Evolutionary conservation across 2,113 vertebrate species (phyloP).

Genomic region (Sardina pilchardus): DNA sequence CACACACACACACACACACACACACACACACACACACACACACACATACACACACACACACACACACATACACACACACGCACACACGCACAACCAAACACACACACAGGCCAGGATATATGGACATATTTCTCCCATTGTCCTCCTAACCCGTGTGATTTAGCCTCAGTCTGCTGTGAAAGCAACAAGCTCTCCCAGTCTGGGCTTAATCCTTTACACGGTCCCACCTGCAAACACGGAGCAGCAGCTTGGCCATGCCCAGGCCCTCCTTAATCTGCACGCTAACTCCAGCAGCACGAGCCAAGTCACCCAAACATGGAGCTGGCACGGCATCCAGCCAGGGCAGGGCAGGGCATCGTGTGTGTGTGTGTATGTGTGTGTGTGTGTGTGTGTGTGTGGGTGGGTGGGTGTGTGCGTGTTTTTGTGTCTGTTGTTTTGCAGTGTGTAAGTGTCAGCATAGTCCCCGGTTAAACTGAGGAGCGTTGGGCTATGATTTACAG

Average conservation of each 20-base stretch:
- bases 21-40: neutral
- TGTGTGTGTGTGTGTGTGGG: neutral
- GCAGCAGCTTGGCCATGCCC: neutral
- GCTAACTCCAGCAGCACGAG: neutral
- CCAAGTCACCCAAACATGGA: neutral
- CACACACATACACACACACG: slow-evolving; percentile 1
- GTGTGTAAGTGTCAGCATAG: neutral
- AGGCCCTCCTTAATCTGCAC: neutral
- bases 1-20: neutral
- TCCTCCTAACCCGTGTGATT: too few relatives aligned
- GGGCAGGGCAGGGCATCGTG: neutral
- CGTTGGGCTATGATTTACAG: neutral
- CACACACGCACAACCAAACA: neutral
- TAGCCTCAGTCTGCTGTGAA: neutral
- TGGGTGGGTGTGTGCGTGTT: neutral
- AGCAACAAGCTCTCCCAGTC: neutral
- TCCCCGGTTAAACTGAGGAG: neutral
- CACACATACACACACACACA: neutral
- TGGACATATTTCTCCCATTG: neutral
- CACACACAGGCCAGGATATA: neutral
- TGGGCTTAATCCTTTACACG: neutral
- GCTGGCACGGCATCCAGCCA: neutral
- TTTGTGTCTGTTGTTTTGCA: neutral
- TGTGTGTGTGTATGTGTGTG: neutral
- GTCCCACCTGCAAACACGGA: neutral